phyloP scores from a whole-genome alignment of 2,888 invertebrate genomes.

The Saturnia pavonia region DNA sequence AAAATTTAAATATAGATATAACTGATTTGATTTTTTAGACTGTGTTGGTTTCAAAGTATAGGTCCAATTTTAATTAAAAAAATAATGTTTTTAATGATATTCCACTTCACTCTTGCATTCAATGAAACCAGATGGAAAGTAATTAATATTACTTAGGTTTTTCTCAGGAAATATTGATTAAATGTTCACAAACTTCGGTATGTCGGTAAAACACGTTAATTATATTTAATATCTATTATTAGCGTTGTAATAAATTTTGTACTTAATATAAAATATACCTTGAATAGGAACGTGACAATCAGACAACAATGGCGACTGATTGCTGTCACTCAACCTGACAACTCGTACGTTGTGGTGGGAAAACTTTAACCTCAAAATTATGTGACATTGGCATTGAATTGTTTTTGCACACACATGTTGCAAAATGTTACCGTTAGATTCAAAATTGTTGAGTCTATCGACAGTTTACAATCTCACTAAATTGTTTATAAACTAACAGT shows the following conservation, averaged over 20 bases:
- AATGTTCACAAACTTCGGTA: neutral
- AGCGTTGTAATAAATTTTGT: neutral
- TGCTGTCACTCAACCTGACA: constrained; percentile 2
- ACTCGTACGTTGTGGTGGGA: neutral
- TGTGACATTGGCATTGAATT: neutral
- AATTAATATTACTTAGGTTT: neutral
- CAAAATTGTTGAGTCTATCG: too few species aligned
- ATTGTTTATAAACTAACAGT: too few species aligned
- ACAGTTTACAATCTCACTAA: too few species aligned
- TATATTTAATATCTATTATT: neutral
- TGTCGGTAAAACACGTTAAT: neutral
- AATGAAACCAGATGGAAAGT: neutral
- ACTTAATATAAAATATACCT: neutral
- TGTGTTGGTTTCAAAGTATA: too few species aligned
- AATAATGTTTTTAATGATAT: too few species aligned
- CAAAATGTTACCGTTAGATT: neutral
- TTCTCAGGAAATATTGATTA: neutral
- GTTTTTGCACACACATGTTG: neutral
- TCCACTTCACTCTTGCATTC: neutral
- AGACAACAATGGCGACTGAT: constrained; percentile 5
- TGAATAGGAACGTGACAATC: constrained; percentile 1
- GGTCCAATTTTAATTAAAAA: too few species aligned
- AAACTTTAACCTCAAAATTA: neutral
- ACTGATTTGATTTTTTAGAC: too few species aligned
- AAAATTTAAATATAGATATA: too few species aligned